Conservation (phyloP, 2,797 vertebrate genomes). For the Schizothorax lantsangensis region DNA sequence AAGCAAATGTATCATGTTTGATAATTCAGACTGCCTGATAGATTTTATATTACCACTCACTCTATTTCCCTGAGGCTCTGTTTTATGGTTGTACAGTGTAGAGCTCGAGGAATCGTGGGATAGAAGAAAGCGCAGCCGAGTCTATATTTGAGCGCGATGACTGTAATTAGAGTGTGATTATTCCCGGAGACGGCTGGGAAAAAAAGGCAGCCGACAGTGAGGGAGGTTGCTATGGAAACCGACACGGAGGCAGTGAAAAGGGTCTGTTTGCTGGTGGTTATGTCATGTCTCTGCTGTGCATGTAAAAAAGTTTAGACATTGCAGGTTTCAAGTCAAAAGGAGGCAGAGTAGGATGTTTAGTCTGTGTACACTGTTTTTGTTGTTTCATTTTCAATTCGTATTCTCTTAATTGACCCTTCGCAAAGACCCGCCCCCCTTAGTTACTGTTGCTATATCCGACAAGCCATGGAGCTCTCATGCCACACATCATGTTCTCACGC, state of each 20-base stretch:
- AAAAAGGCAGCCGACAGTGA: slow-evolving; percentile 47
- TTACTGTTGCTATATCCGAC: not conserved
- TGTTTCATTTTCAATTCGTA: not conserved
- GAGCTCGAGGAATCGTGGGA: slow-evolving; percentile 36
- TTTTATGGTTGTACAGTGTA: slow-evolving; percentile 36
- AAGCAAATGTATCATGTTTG: slow-evolving; percentile 45
- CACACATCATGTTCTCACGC: not conserved
- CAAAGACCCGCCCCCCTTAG: not conserved
- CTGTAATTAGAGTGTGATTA: slow-evolving; percentile 61
- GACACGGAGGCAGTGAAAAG: slow-evolving; percentile 49
- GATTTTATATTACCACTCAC: slow-evolving; percentile 47
- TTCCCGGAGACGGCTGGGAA: slow-evolving; percentile 48
- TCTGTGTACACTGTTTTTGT: not conserved
- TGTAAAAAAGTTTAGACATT: slow-evolving; percentile 39
- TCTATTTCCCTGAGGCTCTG: slow-evolving; percentile 39
- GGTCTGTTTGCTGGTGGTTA: slow-evolving; percentile 46
- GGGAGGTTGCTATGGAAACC: slow-evolving; percentile 58
- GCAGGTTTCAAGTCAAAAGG: not conserved
- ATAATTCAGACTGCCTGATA: slow-evolving; percentile 48
- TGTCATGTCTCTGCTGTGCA: slow-evolving; percentile 38
- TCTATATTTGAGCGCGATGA: slow-evolving; percentile 52
- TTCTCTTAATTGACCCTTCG: not conserved
- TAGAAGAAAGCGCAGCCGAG: slow-evolving; percentile 36
- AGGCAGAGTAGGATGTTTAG: not conserved
- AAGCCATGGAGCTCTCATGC: not conserved